These are phyloP conservation scores for Tetramorium simillimum DNA, from an alignment of 1,140 invertebrate species.

Conservation along the genomic window DNA sequence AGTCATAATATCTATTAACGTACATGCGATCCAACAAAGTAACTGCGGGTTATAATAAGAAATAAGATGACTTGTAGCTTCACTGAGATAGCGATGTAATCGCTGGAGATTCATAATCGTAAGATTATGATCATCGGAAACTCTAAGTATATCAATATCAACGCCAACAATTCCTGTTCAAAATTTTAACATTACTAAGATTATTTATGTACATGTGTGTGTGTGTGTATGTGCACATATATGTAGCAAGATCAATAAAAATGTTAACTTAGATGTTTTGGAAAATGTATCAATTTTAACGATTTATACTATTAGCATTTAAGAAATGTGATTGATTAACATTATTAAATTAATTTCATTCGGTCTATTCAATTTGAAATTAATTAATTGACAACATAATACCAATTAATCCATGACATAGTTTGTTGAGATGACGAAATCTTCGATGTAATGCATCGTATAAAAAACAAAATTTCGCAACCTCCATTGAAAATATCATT, in stretches of 20 bases:
- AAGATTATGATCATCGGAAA: not conserved
- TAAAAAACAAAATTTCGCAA: slow-evolving; percentile 24
- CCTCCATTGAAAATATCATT: not conserved
- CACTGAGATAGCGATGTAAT: not conserved
- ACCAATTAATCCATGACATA: not conserved
- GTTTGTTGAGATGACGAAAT: slow-evolving; percentile 1
- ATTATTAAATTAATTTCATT: no score
- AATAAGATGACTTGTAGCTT: slow-evolving; percentile 29
- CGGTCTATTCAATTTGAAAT: not conserved
- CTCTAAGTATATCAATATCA: not conserved
- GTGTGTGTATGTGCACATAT: no score
- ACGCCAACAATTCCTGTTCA: not conserved
- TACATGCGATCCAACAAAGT: slow-evolving; percentile 14
- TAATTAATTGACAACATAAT: not conserved
- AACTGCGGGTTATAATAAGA: slow-evolving; percentile 29
- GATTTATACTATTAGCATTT: not conserved
- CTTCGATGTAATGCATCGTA: slow-evolving; percentile 2
- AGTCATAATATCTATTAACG: not conserved
- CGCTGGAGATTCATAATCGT: slow-evolving; percentile 10
- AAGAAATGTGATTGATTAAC: no score
- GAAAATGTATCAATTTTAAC: not conserved
- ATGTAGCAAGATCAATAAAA: no score
- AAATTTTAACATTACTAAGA: not conserved
- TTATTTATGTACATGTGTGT: not conserved
- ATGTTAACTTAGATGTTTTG: not conserved